phyloP scores from a whole-genome alignment of 2,113 vertebrate species.

The Sisor rabdophorus region DNA sequence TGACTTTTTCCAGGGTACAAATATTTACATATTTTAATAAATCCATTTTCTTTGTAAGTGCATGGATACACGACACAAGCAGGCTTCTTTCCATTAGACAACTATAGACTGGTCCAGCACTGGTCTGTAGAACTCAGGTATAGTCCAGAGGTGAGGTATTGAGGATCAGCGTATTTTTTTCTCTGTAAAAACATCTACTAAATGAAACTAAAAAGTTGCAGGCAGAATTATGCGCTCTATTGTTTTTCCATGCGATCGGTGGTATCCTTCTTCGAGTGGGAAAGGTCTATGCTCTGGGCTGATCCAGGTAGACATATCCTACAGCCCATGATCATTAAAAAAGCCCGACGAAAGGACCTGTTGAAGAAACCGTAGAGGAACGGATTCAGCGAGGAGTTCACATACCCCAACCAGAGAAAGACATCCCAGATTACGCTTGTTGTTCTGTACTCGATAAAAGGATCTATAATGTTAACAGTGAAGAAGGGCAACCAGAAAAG shows the following conservation, averaged over 20 bases:
- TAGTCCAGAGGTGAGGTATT: neutral
- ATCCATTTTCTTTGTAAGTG: neutral
- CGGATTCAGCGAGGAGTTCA: slow-evolving; percentile 77
- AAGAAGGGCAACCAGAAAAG: slow-evolving; percentile 77
- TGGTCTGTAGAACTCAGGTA: neutral
- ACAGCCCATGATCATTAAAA: slow-evolving; percentile 72
- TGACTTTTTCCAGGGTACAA: neutral
- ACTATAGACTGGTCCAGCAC: neutral
- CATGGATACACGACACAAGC: neutral
- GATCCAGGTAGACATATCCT: slow-evolving; percentile 65
- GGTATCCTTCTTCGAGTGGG: slow-evolving; percentile 62
- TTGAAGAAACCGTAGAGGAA: slow-evolving; percentile 74
- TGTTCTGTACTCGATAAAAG: slow-evolving; percentile 69
- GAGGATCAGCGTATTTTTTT: neutral
- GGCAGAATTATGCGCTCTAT: neutral
- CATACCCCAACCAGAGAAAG: slow-evolving; percentile 74
- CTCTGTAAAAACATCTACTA: no score
- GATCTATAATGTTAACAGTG: slow-evolving; percentile 73
- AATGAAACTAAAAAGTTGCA: neutral
- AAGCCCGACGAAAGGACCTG: slow-evolving; percentile 72
- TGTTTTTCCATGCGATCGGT: slow-evolving; percentile 53
- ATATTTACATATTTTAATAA: neutral
- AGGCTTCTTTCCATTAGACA: neutral
- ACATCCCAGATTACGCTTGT: slow-evolving; percentile 69
- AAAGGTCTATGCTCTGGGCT: slow-evolving; percentile 66